These are phyloP conservation scores for Cricetomys ansorgei DNA, from an alignment of 2,113 vertebrate species.

Conservation along the genomic window DNA sequence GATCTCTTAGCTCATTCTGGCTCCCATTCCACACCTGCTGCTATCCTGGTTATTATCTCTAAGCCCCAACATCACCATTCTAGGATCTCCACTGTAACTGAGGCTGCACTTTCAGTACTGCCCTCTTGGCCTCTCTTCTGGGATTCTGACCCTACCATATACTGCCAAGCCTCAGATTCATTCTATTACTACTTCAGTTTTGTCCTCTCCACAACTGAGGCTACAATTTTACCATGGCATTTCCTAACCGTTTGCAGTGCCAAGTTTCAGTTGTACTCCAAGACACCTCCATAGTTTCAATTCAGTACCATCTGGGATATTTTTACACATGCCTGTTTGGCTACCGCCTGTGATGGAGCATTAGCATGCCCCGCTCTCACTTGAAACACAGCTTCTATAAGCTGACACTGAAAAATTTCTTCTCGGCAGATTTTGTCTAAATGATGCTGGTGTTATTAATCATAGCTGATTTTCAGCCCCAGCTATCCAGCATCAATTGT, in stretches of 20 bases:
- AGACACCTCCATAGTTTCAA: background rate
- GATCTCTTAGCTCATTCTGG: background rate
- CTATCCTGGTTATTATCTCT: background rate
- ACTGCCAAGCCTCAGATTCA: background rate
- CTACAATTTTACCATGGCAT: too few species aligned
- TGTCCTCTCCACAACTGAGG: background rate
- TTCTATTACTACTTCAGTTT: too few species aligned
- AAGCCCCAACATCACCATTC: background rate
- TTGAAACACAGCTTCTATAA: background rate
- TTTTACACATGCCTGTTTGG: background rate
- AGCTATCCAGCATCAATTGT: background rate
- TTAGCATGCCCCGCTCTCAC: rapidly evolving
- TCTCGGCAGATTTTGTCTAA: background rate
- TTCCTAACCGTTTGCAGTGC: background rate
- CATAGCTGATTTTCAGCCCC: background rate
- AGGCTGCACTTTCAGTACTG: background rate
- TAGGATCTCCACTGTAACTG: background rate
- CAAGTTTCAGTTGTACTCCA: background rate
- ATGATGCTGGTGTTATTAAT: background rate
- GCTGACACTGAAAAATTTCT: background rate
- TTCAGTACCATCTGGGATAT: background rate
- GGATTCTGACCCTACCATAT: background rate
- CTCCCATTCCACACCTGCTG: background rate
- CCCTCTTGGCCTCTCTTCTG: background rate
- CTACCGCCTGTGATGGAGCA: too few species aligned